These are phyloP conservation scores for Tonatia bakeri DNA, from an alignment of 2,113 vertebrate genomes.

Conservation along the genomic window DNA sequence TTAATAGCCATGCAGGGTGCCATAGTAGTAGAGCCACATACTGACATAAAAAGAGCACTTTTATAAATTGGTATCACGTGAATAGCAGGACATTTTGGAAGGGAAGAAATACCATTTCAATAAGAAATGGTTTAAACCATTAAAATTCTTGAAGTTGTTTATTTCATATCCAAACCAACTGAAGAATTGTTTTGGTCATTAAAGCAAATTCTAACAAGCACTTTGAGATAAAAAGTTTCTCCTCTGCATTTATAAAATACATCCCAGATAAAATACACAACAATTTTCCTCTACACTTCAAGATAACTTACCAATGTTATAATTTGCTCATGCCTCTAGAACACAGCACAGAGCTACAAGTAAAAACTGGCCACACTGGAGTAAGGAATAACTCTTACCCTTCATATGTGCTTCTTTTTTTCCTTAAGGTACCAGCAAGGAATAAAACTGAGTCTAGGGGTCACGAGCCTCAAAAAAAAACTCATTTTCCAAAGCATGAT, in stretches of 20 bases:
- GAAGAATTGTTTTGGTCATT: not conserved
- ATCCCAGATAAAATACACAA: not conserved
- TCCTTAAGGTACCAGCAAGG: slow-evolving; percentile 4
- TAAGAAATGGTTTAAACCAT: not conserved
- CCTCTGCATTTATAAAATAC: slow-evolving; percentile 1
- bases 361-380: not conserved
- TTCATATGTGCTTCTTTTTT: not conserved
- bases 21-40: not conserved
- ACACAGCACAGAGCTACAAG: not conserved
- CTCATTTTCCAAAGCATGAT: slow-evolving; percentile 34
- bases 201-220: slow-evolving; percentile 38
- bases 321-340: not conserved
- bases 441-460: slow-evolving; percentile 15
- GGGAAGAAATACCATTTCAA: not conserved
- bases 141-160: slow-evolving; percentile 19
- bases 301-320: slow-evolving; percentile 36
- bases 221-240: not conserved
- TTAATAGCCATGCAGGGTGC: not conserved
- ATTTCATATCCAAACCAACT: slow-evolving; percentile 17
- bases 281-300: not conserved
- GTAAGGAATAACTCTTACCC: not conserved
- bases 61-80: not conserved
- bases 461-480: slow-evolving; percentile 12
- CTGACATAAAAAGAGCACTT: not conserved
- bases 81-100: not conserved